Percentiles rank a stretch among this genome's conserved stretches.
Evolutionary conservation across 2,888 invertebrate genomes (phyloP).

Genomic region (Euzophera pinguis): DNA sequence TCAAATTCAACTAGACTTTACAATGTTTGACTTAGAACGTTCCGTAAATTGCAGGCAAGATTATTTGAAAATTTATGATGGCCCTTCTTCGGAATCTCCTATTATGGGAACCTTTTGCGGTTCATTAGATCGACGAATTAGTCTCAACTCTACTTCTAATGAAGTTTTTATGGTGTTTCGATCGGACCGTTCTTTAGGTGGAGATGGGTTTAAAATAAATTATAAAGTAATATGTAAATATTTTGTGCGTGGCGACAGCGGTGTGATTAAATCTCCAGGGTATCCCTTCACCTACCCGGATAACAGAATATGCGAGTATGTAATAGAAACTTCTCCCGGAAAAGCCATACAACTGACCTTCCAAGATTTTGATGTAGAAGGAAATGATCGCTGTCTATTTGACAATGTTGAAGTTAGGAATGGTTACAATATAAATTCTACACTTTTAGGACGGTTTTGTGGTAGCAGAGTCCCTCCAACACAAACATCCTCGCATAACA

Average conservation of each 20-base stretch:
- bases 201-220: conserved; percentile 52
- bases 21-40: conserved; percentile 82
- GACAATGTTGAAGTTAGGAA: conserved; percentile 83
- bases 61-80: conserved; percentile 82
- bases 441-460: conserved; percentile 84
- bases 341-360: conserved; percentile 84
- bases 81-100: conserved; percentile 79
- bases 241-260: conserved; percentile 75
- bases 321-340: conserved; percentile 82
- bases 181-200: conserved; percentile 50
- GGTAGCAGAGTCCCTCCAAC: conserved; percentile 76
- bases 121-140: conserved; percentile 11
- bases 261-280: conserved; percentile 85
- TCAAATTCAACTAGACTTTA: conserved; percentile 83
- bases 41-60: conserved; percentile 82
- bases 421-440: conserved; percentile 82
- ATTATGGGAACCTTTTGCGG: conserved; percentile 89
- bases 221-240: conserved; percentile 59
- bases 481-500: conserved; percentile 85
- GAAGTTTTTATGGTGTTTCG: conserved; percentile 74
- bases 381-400: conserved; percentile 42
- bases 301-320: conserved; percentile 83
- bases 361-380: conserved; percentile 83
- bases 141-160: conserved; percentile 73
- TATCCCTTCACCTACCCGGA: conserved; percentile 86